phyloP scores from a whole-genome alignment of 2,888 invertebrate genomes.

The Resseliella maxima region DNA sequence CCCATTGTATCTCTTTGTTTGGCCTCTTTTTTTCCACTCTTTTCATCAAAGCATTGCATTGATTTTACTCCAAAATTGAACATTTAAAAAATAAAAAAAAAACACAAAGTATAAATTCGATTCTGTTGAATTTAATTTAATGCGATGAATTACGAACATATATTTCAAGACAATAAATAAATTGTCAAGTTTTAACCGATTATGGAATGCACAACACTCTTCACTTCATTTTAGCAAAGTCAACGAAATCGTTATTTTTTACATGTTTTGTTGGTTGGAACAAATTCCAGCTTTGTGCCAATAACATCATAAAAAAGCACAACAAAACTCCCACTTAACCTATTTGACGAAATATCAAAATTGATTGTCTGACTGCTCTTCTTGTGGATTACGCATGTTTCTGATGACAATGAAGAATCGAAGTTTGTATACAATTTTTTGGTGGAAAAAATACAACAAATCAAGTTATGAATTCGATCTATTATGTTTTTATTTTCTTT shows the following conservation, averaged over 20 bases:
- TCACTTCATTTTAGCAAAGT: constrained; percentile 2
- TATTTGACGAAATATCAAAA: not conserved
- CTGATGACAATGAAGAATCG: not conserved
- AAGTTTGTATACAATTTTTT: not conserved
- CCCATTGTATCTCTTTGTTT: not conserved
- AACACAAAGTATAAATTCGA: not conserved
- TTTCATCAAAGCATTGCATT: too few species aligned
- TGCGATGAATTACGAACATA: not conserved
- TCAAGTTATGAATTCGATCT: constrained; percentile 17
- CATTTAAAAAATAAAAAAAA: not conserved
- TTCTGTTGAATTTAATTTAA: not conserved
- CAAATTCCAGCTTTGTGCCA: not conserved
- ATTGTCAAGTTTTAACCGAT: not conserved
- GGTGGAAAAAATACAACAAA: not conserved
- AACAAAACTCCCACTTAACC: constrained; percentile 4
- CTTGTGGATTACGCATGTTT: not conserved
- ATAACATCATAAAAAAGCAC: not conserved
- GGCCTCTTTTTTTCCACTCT: too few species aligned
- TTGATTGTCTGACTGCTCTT: not conserved
- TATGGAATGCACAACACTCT: constrained; percentile 35
- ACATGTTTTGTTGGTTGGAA: not conserved
- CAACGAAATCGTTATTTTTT: not conserved
- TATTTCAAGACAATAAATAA: not conserved
- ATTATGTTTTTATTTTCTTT: not conserved
- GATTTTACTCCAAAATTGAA: not conserved